Base-by-base conservation (phyloP, 2,888 invertebrate species). In the Mythimna albipuncta region DNA sequence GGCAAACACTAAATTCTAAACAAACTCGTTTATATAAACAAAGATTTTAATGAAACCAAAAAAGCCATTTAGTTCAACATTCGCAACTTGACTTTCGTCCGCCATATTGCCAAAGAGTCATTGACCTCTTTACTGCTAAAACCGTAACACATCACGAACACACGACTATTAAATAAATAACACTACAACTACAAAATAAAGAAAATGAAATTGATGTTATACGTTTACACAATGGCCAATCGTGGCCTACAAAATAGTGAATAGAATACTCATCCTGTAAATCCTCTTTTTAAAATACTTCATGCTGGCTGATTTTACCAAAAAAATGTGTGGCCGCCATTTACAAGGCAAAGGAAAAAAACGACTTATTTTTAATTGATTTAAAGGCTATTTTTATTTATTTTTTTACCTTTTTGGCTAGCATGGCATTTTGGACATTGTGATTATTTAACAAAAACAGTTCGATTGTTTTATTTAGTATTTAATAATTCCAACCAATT, bases 41-140 rank as follows among this genome's bases (percentile, higher is more conserved):
- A 47, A 44, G 16, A 47, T 57, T 58, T 32, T 50, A 75, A 73
- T 74, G 16, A 61, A 82, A 32, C 62, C 2, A 38, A 72, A 69
- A 79, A 70, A 63, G 32, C 26, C 72, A 72, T 69, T 58, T 54
- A 26, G 11, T 55, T 54, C 54, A 65, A 54, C 72, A 65, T 77
- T 67, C 69, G 50, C 75, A 75, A 75, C 63, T 74, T 55, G 62
- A 74, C 69, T 70, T 69, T 69, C 66, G 52, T 55, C 83, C 69
- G 84, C 81, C 81, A 78, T 83, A 7, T 83, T 81, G 65, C 50
- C 47, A 55, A 38, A 32, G 71, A 64, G 81, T 81, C 85, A 66
- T 63, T 77, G 78, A 81, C 85, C 84, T 81, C 64, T 72, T 73
- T 77, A 85, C 84, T 72, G 75, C 81, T 83, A 76, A 72, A 77